phyloP scores from a whole-genome alignment of 2,113 vertebrate genomes.

The Rhinolophus sinicus region DNA sequence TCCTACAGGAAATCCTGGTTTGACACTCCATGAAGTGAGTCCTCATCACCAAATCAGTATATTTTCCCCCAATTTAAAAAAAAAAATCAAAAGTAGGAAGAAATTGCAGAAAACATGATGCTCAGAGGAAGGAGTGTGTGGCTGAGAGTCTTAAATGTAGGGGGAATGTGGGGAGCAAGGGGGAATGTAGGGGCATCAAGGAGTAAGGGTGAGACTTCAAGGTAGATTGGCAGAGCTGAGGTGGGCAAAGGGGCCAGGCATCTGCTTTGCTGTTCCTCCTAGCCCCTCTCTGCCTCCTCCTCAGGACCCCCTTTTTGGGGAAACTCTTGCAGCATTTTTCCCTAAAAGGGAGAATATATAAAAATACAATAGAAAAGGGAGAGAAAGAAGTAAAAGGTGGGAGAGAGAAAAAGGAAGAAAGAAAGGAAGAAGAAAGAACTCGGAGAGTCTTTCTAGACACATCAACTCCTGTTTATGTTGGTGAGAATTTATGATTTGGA shows the following conservation, averaged over 20 bases:
- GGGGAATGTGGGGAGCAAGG: neutral
- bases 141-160: neutral
- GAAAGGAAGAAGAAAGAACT: slow-evolving; percentile 57
- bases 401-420: neutral
- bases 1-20: slow-evolving; percentile 50
- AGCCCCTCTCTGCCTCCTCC: neutral
- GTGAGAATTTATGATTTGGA: slow-evolving; percentile 82
- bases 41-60: neutral
- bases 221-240: slow-evolving; percentile 11
- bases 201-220: neutral
- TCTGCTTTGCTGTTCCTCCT: neutral
- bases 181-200: neutral
- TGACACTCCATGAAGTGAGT: slow-evolving; percentile 27
- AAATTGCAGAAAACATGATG: slow-evolving; percentile 14
- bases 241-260: slow-evolving; percentile 12
- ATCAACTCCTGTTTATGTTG: slow-evolving; percentile 84
- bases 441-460: slow-evolving; percentile 76
- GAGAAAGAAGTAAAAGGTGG: neutral
- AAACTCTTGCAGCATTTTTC: slow-evolving; percentile 46
- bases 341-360: slow-evolving; percentile 21
- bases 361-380: slow-evolving; percentile 21
- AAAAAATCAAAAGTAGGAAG: slow-evolving; percentile 40
- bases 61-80: neutral
- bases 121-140: slow-evolving; percentile 1
- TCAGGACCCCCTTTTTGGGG: neutral